Evolutionary conservation across 1,140 invertebrate species (phyloP), one percentile per base, ranked within the genome.

Genomic region (Caenorhabditis brenneri): DNA sequence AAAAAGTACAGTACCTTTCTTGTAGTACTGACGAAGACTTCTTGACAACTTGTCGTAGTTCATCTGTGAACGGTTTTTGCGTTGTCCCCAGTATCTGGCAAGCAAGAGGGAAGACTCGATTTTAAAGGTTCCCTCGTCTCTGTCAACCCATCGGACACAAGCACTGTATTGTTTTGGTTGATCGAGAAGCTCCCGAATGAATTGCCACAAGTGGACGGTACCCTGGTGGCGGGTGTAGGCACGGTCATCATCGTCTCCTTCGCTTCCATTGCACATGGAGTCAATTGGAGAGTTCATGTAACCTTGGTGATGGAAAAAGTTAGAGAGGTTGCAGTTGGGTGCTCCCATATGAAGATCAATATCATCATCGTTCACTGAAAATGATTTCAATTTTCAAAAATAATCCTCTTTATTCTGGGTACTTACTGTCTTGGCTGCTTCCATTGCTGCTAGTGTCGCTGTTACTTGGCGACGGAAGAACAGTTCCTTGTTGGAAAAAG

Each of bases 121-220:
- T 93, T 99, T 99, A 93, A 99, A 99, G 12, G 99, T 95, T 19
- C 97, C 96, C 91, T 95, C 95, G 90, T 93, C 93, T 87, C 96
- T 94, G 90, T 99, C 96, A 82, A 98, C 91, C 97, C 97, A 99
- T 86, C 96, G 94, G 88, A 99, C 99, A 90, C 96, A 97, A 0
- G 94, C 95, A 0, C 95, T 95, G 90, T 97, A 95, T 1, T 94
- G 91, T 65, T 95, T 94, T 0, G 96, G 95, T 39, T 95, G 94
- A 9, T 94, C 93, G 0, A 99, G 93, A 15, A 99, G 93, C 91
- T 99, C 97, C 90, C 98, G 97, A 19, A 99, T 92, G 92, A 99
- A 99, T 91, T 99, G 96, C 97, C 97, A 99, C n/a, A 99, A 93
- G 90, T 99, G 97, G 87, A 99, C 99, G 90, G 97, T 91, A n/a